Conservation (phyloP, 2,888 invertebrate species). For the Hirtodrosophila histrioides region DNA sequence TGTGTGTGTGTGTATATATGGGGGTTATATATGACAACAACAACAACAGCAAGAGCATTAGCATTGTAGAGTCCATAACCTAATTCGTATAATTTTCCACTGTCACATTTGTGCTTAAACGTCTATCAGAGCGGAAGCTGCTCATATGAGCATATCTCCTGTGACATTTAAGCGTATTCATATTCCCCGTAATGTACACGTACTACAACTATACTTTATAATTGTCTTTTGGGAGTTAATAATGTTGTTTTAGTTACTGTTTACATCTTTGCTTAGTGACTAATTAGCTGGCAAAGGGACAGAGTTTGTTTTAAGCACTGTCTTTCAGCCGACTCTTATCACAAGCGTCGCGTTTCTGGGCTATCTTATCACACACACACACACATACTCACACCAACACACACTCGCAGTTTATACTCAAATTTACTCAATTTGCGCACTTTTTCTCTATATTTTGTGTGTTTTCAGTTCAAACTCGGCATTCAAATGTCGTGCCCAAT, state of each 20-base stretch:
- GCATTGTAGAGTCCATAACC: conserved; percentile 39
- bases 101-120: conserved; percentile 50
- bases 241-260: too few species aligned
- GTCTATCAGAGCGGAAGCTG: conserved; percentile 64
- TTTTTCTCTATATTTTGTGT: conserved; percentile 9
- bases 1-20: neutral
- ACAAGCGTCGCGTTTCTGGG: conserved; percentile 37
- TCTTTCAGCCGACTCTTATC: conserved; percentile 35
- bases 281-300: conserved; percentile 26
- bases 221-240: too few species aligned
- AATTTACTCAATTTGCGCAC: conserved; percentile 32
- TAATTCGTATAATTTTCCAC: conserved; percentile 63
- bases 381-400: conserved; percentile 3
- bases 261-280: conserved; percentile 22
- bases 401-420: neutral
- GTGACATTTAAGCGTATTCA: conserved; percentile 31
- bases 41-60: too few species aligned
- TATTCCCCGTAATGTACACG: neutral
- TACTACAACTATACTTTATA: too few species aligned
- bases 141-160: conserved; percentile 74
- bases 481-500: neutral
- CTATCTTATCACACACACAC: conserved; percentile 42
- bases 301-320: neutral
- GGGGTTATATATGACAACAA: conserved; percentile 1
- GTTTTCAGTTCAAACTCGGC: neutral